Evolutionary conservation across 2,113 vertebrate species (phyloP), one percentile per base, ranked within the genome.

Genomic region (Indicator indicator): DNA sequence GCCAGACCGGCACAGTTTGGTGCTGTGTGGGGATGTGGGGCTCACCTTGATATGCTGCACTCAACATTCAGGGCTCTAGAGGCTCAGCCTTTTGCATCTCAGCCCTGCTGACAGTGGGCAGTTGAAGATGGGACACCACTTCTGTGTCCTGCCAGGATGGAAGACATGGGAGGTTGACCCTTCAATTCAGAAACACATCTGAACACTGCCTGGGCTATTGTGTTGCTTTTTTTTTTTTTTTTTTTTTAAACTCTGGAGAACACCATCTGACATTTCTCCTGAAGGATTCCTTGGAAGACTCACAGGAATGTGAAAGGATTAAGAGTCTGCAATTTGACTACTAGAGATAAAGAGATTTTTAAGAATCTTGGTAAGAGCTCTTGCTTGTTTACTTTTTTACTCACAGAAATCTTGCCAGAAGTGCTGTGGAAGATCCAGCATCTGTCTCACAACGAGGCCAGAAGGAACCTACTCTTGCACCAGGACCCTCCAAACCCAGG

Each of bases 91-190:
- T 19, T 21, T 63, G 62, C 36, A 40, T 36, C 62, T 27, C 36
- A 40, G 36, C 26, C 15, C 62, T 40, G 24, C 15, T 36, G 60
- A 24, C 33, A 26, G 36, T 0, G 7, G 30, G 28, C 28, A 42
- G 30, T 0, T 6, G 2, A 6, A 1, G 28, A 21, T 26, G 54
- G 1, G 36, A 30, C 32, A 2, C 28, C 4, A 5, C 27, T 23
- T 4, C 54, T 9, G 21, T 9, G 38, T 62, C 33, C 64, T 19
- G 5, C 5, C 2, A 27, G 36, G 1, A 4, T 3, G 9, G 44
- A 9, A 7, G 33, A 9, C 1, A 19, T 0, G 1, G 28, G 14
- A 21, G 20, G 54, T 6, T 40, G 17, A 46, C 58, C 23, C 60
- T 23, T 27, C 28, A 5, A 32, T 16, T 46, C 44, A 27, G 33